Percentiles rank a stretch among this genome's conserved stretches.
These are phyloP conservation scores for Psittacula cyanocephala DNA, from an alignment of 2,113 vertebrate species.

Conservation along the genomic window DNA sequence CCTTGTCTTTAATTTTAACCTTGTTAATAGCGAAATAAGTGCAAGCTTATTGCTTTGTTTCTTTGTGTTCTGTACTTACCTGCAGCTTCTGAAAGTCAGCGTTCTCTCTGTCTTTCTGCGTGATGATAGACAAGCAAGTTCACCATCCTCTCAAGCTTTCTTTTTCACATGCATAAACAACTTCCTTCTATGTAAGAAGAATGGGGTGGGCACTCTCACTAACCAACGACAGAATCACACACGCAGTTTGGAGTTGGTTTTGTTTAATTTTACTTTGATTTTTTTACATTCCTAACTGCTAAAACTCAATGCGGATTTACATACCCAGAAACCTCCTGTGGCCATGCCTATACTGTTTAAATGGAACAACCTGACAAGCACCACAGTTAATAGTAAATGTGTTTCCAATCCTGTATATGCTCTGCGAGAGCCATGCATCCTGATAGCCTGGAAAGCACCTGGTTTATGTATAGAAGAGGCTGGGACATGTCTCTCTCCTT, in stretches of 20 bases:
- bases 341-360: not conserved
- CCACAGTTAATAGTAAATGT: not conserved
- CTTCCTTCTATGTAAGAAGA: not conserved
- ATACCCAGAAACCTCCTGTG: not conserved
- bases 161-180: not conserved
- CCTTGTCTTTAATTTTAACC: not conserved
- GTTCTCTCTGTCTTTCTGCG: not conserved
- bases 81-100: not conserved
- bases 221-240: not conserved
- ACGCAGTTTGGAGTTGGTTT: not conserved
- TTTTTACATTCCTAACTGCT: not conserved
- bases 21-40: not conserved
- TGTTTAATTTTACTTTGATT: not conserved
- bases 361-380: not conserved
- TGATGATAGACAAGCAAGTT: not conserved
- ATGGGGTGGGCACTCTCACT: not conserved
- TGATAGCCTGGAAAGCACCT: not conserved
- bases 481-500: not conserved
- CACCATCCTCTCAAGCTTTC: not conserved
- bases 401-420: not conserved
- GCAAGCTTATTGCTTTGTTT: not conserved
- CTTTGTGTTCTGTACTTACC: not conserved
- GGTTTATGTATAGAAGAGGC: not conserved
- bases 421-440: not conserved
- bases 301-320: not conserved